Evolutionary conservation across 2,797 vertebrate species (phyloP).

Genomic region (Garrulus glandarius): DNA sequence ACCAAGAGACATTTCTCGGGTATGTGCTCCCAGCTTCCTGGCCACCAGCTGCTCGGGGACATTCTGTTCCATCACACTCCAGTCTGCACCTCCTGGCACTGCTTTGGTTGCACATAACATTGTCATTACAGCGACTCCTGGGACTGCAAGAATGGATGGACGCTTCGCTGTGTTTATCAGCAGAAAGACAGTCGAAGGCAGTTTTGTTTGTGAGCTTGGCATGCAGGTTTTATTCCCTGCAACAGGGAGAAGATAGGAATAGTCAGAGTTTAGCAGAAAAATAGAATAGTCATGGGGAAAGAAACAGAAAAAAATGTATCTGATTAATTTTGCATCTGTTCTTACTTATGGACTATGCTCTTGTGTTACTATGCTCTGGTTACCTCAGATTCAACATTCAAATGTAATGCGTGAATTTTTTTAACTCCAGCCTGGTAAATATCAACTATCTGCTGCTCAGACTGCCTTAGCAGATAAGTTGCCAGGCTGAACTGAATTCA

Average conservation of each 20-base stretch:
- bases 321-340: conserved; percentile 34
- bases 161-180: neutral
- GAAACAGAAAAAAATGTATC: neutral
- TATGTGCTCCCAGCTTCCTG: neutral
- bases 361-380: neutral
- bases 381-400: neutral
- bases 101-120: neutral
- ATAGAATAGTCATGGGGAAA: neutral
- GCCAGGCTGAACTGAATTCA: neutral
- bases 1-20: rapidly evolving
- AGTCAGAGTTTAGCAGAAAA: neutral
- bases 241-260: neutral
- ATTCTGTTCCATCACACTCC: neutral
- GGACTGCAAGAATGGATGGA: neutral
- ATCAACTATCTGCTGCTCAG: neutral
- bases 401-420: neutral
- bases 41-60: neutral
- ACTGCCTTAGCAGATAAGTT: neutral
- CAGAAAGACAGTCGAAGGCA: neutral
- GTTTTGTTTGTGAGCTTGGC: neutral
- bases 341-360: neutral
- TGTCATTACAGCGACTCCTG: neutral
- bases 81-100: neutral
- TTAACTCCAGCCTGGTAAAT: conserved; percentile 3
- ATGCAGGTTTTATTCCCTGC: neutral